Percentiles rank a stretch among this genome's conserved stretches.
These are phyloP conservation scores for Eupithecia abbreviata DNA, from an alignment of 2,888 invertebrate species.

Conservation along the genomic window DNA sequence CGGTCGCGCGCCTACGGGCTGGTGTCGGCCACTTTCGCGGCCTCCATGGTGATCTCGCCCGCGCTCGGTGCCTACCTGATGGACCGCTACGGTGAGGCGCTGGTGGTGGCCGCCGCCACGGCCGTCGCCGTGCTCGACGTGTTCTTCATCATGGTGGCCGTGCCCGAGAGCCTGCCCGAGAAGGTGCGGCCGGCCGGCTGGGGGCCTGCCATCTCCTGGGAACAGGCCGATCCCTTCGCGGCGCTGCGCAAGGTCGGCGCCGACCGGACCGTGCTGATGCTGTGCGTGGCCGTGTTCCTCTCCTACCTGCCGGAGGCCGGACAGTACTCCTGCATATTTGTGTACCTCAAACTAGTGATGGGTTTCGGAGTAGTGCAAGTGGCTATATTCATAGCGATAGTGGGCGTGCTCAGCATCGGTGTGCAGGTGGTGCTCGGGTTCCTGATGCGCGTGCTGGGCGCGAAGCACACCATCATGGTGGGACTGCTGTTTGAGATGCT, in stretches of 20 bases:
- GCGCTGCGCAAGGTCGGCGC: slow-evolving; percentile 96
- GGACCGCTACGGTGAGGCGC: slow-evolving; percentile 91
- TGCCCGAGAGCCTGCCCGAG: slow-evolving; percentile 99
- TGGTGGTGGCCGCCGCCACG: slow-evolving; percentile 97
- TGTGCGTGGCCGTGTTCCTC: slow-evolving; percentile 98
- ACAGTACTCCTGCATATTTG: slow-evolving; percentile 99
- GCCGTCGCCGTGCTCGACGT: slow-evolving; percentile 98
- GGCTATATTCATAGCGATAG: slow-evolving; percentile 98
- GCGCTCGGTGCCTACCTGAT: slow-evolving; percentile 96
- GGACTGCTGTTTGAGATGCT: slow-evolving; percentile 98
- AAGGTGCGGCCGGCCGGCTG: slow-evolving; percentile 91
- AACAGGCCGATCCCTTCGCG: slow-evolving; percentile 98
- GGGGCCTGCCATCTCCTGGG: slow-evolving; percentile 97
- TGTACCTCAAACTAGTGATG: slow-evolving; percentile 98
- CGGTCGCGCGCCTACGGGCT: slow-evolving; percentile 97
- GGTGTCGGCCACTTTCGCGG: slow-evolving; percentile 99
- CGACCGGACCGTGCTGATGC: slow-evolving; percentile 97
- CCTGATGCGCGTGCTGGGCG: slow-evolving; percentile 93
- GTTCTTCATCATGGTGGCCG: slow-evolving; percentile 98
- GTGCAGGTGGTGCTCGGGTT: slow-evolving; percentile 95
- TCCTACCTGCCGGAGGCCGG: slow-evolving; percentile 99
- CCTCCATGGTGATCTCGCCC: slow-evolving; percentile 99
- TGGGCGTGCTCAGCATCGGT: slow-evolving; percentile 97
- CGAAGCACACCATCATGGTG: slow-evolving; percentile 98
- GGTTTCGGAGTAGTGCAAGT: slow-evolving; percentile 97